Evolutionary conservation across 1,140 invertebrate genomes (phyloP), one percentile per base, ranked within the genome.

Genomic region (Psix sp.): DNA sequence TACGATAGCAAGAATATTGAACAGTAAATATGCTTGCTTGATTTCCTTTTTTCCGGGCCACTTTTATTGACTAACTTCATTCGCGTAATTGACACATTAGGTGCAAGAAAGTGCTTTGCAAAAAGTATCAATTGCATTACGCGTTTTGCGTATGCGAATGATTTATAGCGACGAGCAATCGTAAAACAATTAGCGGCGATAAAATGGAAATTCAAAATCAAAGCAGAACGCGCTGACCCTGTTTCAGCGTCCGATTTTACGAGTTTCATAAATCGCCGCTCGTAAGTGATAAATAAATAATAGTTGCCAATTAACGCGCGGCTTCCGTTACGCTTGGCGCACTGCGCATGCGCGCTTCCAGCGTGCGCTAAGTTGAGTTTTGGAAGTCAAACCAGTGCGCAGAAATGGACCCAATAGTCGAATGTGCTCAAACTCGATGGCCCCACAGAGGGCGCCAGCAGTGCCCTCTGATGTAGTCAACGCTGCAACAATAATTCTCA

Each of bases 41-140:
- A 24, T 24, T n/a, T n/a, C n/a, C n/a, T n/a, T n/a, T n/a, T n/a
- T n/a, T n/a, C n/a, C n/a, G n/a, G n/a, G n/a, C n/a, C 21, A 24
- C 3, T 57, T 51, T 63, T 60, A 63, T 62, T 57, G 43, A 63
- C 51, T 48, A 16, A 40, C 39, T 60, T 52, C 39, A 66, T 51
- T 52, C 43, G 38, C 49, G 39, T 74, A 74, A 74, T 74, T 74
- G 71, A 67, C 62, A 74, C 63, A 63, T 74, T 63, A 63, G 21
- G 29, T 43, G 57, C 40, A 67, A 63, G 56, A 74, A 67, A 40
- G 16, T 2, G 49, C 36, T 29, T 16, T 63, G 57, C 62, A 57
- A 74, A 74, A 51, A n/a, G 7, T 63, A 68, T 74, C 63, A 74
- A 74, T 74, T 74, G 63, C 56, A 57, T 74, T 68, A 74, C 45